phyloP scores from a whole-genome alignment of 1,140 invertebrate genomes.

The Tribolium madens region DNA sequence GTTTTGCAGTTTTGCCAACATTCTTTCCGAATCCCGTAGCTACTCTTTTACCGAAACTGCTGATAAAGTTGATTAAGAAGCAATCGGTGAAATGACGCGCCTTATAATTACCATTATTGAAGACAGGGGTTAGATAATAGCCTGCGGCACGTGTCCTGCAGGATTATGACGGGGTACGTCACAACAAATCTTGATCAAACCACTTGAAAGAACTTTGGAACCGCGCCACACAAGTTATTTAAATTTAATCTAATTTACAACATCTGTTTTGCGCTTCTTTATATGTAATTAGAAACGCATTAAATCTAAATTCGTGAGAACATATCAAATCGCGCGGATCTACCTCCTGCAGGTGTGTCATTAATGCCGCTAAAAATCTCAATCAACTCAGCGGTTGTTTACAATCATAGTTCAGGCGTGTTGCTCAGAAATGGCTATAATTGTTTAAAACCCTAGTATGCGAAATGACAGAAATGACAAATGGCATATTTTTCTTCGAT shows the following conservation, averaged over 20 bases:
- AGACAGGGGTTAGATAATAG: not conserved
- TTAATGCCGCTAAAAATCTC: no score
- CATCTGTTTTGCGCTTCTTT: conserved; percentile 10
- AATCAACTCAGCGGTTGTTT: no score
- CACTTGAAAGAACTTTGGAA: conserved; percentile 3
- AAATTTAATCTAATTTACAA: conserved; percentile 22
- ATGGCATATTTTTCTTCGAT: not conserved
- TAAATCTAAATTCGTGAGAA: conserved; percentile 19
- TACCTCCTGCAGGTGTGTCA: no score
- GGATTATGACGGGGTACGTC: conserved; percentile 23
- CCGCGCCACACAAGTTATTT: conserved; percentile 10
- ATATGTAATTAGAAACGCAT: conserved; percentile 8
- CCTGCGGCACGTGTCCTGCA: conserved; percentile 15
- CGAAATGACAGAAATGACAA: not conserved
- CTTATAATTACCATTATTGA: conserved; percentile 18
- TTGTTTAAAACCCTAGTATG: not conserved
- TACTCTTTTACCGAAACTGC: not conserved
- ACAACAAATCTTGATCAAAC: conserved; percentile 46
- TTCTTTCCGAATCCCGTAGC: no score
- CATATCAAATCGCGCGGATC: not conserved
- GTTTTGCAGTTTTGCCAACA: no score
- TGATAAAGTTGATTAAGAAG: not conserved
- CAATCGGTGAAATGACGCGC: conserved; percentile 1
- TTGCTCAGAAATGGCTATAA: no score
- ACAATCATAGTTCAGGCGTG: no score